Evolutionary conservation across 2,888 invertebrate genomes (phyloP).

Genomic region (Eupithecia exiguata): DNA sequence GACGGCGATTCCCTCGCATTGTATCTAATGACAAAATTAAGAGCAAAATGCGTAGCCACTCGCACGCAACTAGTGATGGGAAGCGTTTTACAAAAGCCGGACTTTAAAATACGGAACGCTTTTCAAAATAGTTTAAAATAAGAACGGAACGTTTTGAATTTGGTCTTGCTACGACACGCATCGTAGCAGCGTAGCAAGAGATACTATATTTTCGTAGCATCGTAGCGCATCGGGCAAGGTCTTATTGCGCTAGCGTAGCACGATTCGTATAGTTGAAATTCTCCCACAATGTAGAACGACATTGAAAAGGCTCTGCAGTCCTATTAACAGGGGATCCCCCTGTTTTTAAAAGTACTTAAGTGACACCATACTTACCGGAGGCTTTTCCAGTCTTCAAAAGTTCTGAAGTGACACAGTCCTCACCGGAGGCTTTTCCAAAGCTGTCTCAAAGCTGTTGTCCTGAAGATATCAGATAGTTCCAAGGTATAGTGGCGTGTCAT

Average conservation of each 20-base stretch:
- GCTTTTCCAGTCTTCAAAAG: too few species aligned
- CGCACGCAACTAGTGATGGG: constrained; percentile 54
- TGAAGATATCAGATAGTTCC: neutral
- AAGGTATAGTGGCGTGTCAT: neutral
- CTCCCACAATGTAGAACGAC: too few species aligned
- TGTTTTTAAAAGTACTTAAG: too few species aligned
- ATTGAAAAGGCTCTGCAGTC: too few species aligned
- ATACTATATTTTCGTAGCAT: neutral
- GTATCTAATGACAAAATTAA: constrained; percentile 72
- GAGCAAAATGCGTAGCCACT: constrained; percentile 48
- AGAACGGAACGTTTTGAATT: neutral
- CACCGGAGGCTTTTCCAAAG: too few species aligned
- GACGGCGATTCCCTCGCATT: constrained; percentile 59
- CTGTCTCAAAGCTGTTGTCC: too few species aligned
- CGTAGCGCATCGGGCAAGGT: neutral
- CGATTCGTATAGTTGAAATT: too few species aligned
- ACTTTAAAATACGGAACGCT: neutral
- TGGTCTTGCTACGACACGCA: neutral
- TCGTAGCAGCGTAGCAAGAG: neutral
- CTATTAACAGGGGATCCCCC: too few species aligned
- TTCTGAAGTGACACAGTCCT: too few species aligned
- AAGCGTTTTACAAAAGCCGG: constrained; percentile 22
- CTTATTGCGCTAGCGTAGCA: neutral
- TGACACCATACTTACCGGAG: too few species aligned
- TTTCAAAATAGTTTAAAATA: neutral